Evolutionary conservation across 2,888 invertebrate species (phyloP).

Genomic region (Apamea crenata): DNA sequence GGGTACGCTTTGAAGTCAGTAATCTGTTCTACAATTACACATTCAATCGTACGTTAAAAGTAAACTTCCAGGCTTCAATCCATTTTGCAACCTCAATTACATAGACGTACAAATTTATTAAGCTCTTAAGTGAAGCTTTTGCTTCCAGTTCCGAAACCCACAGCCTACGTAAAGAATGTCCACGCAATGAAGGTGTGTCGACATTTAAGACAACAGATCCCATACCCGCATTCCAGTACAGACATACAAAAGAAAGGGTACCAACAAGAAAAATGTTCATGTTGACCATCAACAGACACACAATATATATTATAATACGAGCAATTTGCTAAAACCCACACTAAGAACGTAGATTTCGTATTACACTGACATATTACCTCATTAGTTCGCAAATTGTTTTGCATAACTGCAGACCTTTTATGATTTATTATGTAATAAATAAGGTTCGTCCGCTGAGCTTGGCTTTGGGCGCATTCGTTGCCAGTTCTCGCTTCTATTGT

Average conservation of each 20-base stretch:
- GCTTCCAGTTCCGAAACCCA: conserved; percentile 19
- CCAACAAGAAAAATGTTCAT: conserved; percentile 49
- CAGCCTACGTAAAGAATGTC: conserved; percentile 23
- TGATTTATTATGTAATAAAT: conserved; percentile 61
- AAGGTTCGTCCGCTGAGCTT: conserved; percentile 27
- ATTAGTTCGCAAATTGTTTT: conserved; percentile 63
- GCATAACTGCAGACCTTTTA: conserved; percentile 46
- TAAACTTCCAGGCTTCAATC: neutral
- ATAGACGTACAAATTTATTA: conserved; percentile 6
- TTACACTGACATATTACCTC: conserved; percentile 61
- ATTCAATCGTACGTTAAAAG: neutral
- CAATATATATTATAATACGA: conserved; percentile 2
- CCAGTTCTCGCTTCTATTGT: conserved; percentile 4
- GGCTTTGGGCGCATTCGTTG: conserved; percentile 27
- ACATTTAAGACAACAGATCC: conserved; percentile 51
- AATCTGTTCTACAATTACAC: neutral
- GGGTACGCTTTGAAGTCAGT: neutral
- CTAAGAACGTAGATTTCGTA: conserved; percentile 25
- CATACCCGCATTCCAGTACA: conserved; percentile 60
- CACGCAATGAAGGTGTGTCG: conserved; percentile 45
- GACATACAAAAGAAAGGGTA: conserved; percentile 43
- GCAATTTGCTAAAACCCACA: conserved; percentile 64
- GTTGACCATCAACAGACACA: conserved; percentile 51
- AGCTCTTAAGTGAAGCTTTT: conserved; percentile 21
- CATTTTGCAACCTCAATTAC: conserved; percentile 4